phyloP scores from a whole-genome alignment of 2,888 invertebrate species.

The Ectemnius continuus region DNA sequence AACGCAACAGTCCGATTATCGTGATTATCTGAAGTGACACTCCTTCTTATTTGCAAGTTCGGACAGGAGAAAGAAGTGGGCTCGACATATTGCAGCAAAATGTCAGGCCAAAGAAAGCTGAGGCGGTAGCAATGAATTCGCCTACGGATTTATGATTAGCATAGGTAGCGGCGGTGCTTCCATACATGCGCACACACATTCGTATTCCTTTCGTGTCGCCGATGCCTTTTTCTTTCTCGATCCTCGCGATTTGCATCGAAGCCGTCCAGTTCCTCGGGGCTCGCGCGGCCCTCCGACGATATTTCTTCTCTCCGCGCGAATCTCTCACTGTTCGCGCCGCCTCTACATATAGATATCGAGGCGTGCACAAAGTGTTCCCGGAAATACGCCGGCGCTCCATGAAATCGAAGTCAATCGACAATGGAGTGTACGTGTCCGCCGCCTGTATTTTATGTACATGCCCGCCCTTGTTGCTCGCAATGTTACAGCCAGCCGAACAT shows the following conservation, averaged over 20 bases:
- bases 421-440: not conserved
- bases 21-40: no score
- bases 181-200: no score
- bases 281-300: slow-evolving; percentile 22
- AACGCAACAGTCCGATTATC: no score
- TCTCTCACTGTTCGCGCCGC: not conserved
- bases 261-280: not conserved
- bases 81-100: no score
- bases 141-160: no score
- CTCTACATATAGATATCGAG: slow-evolving; percentile 5
- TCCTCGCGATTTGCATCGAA: slow-evolving; percentile 1
- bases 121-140: no score
- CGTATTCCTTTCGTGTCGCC: slow-evolving; percentile 8
- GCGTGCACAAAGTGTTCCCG: slow-evolving; percentile 16
- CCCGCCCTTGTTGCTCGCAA: not conserved
- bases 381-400: slow-evolving; percentile 7
- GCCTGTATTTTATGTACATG: not conserved
- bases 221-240: slow-evolving; percentile 11
- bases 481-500: not conserved
- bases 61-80: no score
- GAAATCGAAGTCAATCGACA: slow-evolving; percentile 28
- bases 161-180: no score
- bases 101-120: no score
- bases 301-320: slow-evolving; percentile 29
- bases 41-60: no score